Evolutionary conservation across 2,113 vertebrate species (phyloP).

Genomic region (Alectura lathami): DNA sequence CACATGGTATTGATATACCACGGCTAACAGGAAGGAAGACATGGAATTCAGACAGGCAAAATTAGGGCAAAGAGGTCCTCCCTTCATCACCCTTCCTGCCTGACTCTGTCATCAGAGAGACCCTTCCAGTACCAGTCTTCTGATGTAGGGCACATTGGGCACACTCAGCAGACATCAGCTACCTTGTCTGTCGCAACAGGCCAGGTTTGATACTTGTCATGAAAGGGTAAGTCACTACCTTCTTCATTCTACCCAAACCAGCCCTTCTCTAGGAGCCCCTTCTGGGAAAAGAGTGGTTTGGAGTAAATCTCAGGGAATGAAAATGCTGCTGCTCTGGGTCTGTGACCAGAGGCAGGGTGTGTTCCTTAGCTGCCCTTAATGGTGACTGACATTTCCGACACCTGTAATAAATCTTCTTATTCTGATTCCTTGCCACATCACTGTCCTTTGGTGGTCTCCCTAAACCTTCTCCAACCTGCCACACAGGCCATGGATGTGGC

Average conservation of each 20-base stretch:
- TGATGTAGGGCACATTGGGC: background rate
- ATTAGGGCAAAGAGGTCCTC: background rate
- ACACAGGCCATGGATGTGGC: background rate
- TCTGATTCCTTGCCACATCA: background rate
- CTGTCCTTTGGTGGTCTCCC: background rate
- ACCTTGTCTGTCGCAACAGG: background rate
- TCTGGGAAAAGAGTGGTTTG: background rate
- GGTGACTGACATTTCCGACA: conserved; percentile 5
- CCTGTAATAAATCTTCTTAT: background rate
- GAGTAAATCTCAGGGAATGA: background rate
- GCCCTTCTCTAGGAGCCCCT: background rate
- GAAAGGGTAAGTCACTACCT: background rate
- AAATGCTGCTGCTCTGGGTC: background rate
- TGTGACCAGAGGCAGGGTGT: fast-evolving
- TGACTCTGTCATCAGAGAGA: background rate
- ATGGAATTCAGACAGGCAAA: background rate
- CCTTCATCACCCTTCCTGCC: background rate
- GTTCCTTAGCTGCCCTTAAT: background rate
- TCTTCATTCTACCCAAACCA: background rate
- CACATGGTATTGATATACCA: fast-evolving
- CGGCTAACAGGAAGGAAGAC: background rate
- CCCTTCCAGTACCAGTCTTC: background rate
- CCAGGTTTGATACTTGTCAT: background rate
- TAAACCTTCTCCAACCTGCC: background rate
- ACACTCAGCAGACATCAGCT: background rate